phyloP scores from a whole-genome alignment of 2,797 vertebrate species.

The Pseudocheirus occidentalis region DNA sequence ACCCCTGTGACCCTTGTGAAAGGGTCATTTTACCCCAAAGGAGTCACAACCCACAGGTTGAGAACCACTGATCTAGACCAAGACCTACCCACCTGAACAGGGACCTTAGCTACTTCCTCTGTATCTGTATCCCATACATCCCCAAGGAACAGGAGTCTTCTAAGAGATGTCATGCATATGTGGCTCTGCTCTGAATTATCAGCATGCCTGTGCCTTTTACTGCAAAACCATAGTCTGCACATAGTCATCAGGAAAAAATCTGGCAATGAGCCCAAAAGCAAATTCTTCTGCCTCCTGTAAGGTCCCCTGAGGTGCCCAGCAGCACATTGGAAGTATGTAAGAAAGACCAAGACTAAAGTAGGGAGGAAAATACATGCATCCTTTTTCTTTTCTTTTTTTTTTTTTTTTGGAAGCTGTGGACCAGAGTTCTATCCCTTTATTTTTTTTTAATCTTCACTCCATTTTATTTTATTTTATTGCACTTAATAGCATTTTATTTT shows the following conservation, averaged over 20 bases:
- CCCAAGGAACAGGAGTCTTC: background rate
- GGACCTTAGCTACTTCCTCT: background rate
- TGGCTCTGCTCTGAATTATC: background rate
- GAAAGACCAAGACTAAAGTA: background rate
- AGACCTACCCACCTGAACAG: background rate
- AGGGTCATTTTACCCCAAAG: no score
- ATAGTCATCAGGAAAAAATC: background rate
- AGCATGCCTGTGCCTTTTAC: background rate
- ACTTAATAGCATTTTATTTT: no score
- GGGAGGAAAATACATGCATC: background rate
- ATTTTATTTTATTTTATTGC: no score
- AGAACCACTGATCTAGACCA: no score
- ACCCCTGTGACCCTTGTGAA: no score
- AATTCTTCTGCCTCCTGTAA: background rate
- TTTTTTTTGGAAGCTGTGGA: no score
- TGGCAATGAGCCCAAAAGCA: background rate
- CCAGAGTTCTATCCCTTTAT: no score
- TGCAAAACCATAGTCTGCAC: constrained; percentile 1
- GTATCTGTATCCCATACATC: background rate
- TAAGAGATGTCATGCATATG: background rate
- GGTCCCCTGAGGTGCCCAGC: background rate
- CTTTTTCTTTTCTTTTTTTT: no score
- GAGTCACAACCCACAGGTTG: no score
- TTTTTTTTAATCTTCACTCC: no score
- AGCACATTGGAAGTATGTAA: background rate